Evolutionary conservation across 2,797 vertebrate species (phyloP).

Genomic region (Pangasius krempfi): DNA sequence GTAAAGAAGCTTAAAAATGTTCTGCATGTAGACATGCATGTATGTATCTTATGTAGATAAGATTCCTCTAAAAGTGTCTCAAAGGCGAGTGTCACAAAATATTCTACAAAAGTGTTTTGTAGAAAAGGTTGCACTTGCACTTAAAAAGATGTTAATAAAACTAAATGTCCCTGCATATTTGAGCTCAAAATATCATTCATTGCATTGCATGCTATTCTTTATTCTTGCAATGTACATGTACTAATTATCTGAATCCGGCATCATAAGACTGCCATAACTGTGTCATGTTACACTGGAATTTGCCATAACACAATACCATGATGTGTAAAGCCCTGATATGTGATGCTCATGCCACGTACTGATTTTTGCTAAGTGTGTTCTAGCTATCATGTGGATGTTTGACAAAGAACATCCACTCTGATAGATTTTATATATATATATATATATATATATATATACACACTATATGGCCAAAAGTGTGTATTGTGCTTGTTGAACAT

Average conservation of each 20-base stretch:
- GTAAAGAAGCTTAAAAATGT: background rate
- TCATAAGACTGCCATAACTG: background rate
- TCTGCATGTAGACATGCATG: background rate
- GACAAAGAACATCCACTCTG: background rate
- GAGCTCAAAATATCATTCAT: background rate
- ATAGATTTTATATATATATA: no score
- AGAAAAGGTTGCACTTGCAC: background rate
- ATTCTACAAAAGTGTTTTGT: background rate
- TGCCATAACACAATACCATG: background rate
- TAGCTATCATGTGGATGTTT: background rate
- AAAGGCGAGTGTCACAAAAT: background rate
- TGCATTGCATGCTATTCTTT: background rate
- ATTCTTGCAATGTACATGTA: background rate
- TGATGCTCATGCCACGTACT: background rate
- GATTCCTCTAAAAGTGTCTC: background rate
- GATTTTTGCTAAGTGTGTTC: background rate
- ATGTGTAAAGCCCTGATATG: background rate
- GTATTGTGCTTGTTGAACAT: no score
- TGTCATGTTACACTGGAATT: background rate
- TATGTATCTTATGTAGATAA: no score
- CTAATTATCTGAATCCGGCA: background rate
- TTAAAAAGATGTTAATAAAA: background rate
- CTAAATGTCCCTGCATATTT: background rate
- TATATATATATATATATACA: no score
- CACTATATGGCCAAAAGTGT: no score